Evolutionary conservation across 2,113 vertebrate genomes (phyloP).

Genomic region (Tamias sibiricus): DNA sequence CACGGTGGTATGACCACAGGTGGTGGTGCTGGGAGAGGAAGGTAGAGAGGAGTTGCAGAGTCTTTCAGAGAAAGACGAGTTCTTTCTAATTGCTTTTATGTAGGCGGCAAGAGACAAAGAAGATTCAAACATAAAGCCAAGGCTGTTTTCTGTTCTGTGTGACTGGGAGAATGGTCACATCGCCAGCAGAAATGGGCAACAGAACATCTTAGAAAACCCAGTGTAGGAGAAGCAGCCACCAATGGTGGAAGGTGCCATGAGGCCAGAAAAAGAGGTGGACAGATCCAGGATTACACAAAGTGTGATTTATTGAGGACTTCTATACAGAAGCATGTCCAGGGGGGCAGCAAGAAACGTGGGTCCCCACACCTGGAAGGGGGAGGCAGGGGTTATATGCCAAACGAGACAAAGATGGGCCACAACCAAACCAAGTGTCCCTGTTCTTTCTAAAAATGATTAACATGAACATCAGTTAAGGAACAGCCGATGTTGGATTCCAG

Average conservation of each 20-base stretch:
- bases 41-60: not conserved
- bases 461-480: not conserved
- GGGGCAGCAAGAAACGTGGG: not conserved
- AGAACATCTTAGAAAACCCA: not conserved
- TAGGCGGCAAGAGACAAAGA: not conserved
- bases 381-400: not conserved
- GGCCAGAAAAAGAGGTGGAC: not conserved
- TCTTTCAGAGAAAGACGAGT: not conserved
- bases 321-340: not conserved
- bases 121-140: not conserved
- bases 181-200: not conserved
- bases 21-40: not conserved
- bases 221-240: not conserved
- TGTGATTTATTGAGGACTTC: not conserved
- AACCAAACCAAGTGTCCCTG: too few relatives aligned
- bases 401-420: not conserved
- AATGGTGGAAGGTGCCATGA: not conserved
- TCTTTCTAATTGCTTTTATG: constrained; percentile 10
- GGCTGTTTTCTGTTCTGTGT: not conserved
- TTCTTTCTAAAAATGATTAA: not conserved
- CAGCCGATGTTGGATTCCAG: too few relatives aligned
- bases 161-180: not conserved
- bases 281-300: not conserved
- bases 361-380: not conserved
- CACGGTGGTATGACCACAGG: not conserved